Percentiles rank a stretch among this genome's conserved stretches.
phyloP scores from a whole-genome alignment of 2,113 vertebrate genomes.

The Phylloscopus trochiloides region DNA sequence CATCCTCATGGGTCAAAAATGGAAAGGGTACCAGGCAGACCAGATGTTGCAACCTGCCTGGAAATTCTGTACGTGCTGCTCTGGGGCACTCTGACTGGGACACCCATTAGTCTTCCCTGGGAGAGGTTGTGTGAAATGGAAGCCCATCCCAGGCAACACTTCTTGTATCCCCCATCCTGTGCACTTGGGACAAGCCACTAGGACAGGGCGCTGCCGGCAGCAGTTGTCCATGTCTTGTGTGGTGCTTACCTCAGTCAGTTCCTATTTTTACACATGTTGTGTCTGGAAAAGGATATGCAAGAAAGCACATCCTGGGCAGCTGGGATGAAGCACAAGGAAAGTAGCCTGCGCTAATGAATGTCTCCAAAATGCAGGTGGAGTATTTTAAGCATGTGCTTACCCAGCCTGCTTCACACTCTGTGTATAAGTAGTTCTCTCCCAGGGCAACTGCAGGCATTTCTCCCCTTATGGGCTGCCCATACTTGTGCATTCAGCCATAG shows the following conservation, averaged over 20 bases:
- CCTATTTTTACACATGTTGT: not conserved
- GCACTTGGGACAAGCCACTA: not conserved
- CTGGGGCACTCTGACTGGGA: not conserved
- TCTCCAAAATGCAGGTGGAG: not conserved
- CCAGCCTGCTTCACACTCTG: not conserved
- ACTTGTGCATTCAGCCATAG: not conserved
- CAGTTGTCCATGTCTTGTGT: not conserved
- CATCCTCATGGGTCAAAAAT: not conserved
- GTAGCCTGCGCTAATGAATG: not conserved
- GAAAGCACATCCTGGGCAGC: not conserved
- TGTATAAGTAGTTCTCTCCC: not conserved
- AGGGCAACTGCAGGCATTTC: not conserved
- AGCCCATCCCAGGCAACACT: not conserved
- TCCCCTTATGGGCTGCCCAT: not conserved
- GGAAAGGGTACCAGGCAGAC: not conserved
- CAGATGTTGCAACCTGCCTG: not conserved
- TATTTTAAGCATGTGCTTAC: not conserved
- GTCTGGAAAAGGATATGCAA: not conserved
- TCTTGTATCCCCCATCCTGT: not conserved
- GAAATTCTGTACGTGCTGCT: not conserved
- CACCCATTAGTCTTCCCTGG: fast-evolving
- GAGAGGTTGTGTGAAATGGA: not conserved
- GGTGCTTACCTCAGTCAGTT: not conserved
- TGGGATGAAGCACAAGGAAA: not conserved
- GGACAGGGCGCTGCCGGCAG: not conserved